phyloP scores from a whole-genome alignment of 2,888 invertebrate species.

The Pantelozetes paolii region DNA sequence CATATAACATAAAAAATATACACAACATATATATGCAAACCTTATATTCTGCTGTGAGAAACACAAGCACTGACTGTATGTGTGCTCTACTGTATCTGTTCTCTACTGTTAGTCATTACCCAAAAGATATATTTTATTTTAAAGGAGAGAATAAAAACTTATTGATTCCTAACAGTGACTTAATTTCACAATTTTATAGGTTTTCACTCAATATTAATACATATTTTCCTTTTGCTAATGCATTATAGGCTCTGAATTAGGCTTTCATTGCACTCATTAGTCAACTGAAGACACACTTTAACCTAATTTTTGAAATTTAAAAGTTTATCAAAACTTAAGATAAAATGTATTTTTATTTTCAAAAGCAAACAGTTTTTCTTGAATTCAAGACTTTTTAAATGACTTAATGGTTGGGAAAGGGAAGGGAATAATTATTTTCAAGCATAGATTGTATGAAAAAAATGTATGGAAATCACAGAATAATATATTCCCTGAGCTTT shows the following conservation, averaged over 20 bases:
- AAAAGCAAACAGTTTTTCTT: no score
- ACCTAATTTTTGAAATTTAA: slow-evolving; percentile 1
- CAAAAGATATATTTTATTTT: background rate
- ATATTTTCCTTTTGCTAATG: no score
- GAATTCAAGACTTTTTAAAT: no score
- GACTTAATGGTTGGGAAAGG: no score
- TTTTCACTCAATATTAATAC: no score
- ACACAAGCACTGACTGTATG: slow-evolving; percentile 17
- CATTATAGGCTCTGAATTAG: background rate
- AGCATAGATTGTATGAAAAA: no score
- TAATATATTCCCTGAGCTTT: background rate
- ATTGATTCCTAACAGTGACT: slow-evolving; percentile 24
- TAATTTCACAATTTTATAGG: no score
- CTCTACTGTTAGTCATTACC: slow-evolving; percentile 21
- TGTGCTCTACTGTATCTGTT: background rate
- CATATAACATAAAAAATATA: slow-evolving; percentile 9
- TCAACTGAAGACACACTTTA: background rate
- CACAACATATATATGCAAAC: slow-evolving; percentile 18
- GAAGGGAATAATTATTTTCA: no score
- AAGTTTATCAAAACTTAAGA: no score
- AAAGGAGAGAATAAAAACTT: slow-evolving; percentile 6
- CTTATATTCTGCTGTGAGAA: background rate
- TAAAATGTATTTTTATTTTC: no score
- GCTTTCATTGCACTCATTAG: background rate
- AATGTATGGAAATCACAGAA: background rate